A percentile compares a stretch with the other conserved stretches of the same genome.
Evolutionary conservation across 2,888 invertebrate species (phyloP).

Genomic region (Molorchus minor): DNA sequence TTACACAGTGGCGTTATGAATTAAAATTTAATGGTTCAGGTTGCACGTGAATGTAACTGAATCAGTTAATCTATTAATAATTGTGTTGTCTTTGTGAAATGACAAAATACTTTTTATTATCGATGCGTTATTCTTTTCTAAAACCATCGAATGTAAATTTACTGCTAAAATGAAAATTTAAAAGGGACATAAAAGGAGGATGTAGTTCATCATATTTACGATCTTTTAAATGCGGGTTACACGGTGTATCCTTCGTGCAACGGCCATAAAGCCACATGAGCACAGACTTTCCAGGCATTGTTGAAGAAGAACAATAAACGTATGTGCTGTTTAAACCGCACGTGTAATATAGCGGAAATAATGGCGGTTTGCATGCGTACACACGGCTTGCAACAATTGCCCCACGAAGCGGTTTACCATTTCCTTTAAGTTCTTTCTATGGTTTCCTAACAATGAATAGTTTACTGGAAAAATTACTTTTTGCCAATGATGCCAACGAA

Average conservation of each 20-base stretch:
- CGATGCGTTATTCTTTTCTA: not conserved
- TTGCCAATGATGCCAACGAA: not conserved
- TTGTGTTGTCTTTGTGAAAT: too few relatives aligned
- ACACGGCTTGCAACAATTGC: slow-evolving; percentile 26
- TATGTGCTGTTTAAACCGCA: slow-evolving; percentile 25
- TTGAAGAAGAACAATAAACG: slow-evolving; percentile 26
- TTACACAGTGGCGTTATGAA: too few relatives aligned
- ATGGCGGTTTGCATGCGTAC: slow-evolving; percentile 28
- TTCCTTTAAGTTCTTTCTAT: not conserved
- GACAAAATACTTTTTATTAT: too few relatives aligned
- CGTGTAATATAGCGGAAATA: slow-evolving; percentile 31
- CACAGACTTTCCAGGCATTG: slow-evolving; percentile 16
- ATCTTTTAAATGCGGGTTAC: slow-evolving; percentile 2
- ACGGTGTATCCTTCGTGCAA: slow-evolving; percentile 10
- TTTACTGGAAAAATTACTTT: slow-evolving; percentile 12
- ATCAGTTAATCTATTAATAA: too few relatives aligned
- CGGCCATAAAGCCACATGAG: slow-evolving; percentile 15
- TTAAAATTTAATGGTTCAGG: too few relatives aligned
- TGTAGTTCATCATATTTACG: slow-evolving; percentile 20
- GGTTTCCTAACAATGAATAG: slow-evolving; percentile 7
- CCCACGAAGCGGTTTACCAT: slow-evolving; percentile 8
- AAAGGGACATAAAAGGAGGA: not conserved
- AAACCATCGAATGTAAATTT: not conserved
- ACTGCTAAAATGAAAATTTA: not conserved
- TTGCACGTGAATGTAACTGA: too few relatives aligned